Percentiles rank a stretch among this genome's conserved stretches.
phyloP scores from a whole-genome alignment of 2,797 vertebrate species.

The Vireo griseus region DNA sequence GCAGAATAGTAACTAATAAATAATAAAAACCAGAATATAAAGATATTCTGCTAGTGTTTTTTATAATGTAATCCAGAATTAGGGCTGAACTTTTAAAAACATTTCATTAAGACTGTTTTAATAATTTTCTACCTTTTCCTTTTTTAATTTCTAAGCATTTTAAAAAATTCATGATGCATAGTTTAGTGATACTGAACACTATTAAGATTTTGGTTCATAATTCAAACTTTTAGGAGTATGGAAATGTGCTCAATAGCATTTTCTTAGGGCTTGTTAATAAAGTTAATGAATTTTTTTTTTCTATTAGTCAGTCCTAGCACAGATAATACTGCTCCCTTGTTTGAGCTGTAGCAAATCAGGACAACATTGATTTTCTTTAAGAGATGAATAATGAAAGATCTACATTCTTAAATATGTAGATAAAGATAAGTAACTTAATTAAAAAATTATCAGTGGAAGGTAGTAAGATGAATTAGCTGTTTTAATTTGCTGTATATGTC shows the following conservation, averaged over 20 bases:
- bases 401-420: slow-evolving; percentile 60
- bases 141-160: neutral
- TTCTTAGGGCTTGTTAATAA: slow-evolving; percentile 26
- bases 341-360: slow-evolving; percentile 58
- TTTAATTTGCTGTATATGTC: slow-evolving; percentile 35
- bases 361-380: slow-evolving; percentile 63
- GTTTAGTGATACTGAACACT: neutral
- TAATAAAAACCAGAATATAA: accelerated
- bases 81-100: neutral
- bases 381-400: slow-evolving; percentile 62
- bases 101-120: neutral
- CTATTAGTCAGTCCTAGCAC: slow-evolving; percentile 7
- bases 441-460: slow-evolving; percentile 61
- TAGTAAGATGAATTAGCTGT: slow-evolving; percentile 33
- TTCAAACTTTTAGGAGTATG: neutral
- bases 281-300: slow-evolving; percentile 51
- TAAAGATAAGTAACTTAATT: slow-evolving; percentile 63
- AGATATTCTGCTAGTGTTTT: neutral
- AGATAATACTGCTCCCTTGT: neutral
- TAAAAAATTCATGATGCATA: neutral
- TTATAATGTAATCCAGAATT: neutral
- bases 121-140: neutral
- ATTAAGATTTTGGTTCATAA: neutral
- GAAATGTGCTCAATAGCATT: neutral
- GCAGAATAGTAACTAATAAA: neutral